phyloP scores from a whole-genome alignment of 1,140 invertebrate species.

The Venustaconcha ellipsiformis region DNA sequence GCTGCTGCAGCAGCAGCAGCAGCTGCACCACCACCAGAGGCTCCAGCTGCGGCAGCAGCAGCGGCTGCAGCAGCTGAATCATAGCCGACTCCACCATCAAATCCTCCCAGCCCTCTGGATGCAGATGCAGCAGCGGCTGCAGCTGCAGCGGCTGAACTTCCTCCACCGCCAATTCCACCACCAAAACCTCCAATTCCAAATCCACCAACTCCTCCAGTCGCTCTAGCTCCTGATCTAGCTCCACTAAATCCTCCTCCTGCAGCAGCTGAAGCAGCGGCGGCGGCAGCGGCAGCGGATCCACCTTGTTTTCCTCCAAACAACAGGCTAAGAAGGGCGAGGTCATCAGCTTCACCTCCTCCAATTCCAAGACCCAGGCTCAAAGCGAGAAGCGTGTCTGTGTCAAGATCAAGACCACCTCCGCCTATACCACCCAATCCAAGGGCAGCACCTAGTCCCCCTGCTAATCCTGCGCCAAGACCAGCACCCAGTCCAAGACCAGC shows the following conservation, averaged over 20 bases:
- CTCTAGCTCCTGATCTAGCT: not conserved
- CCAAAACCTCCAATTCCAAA: not conserved
- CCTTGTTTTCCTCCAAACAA: not conserved
- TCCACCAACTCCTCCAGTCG: constrained; percentile 2
- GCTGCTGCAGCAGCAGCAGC: too few relatives aligned
- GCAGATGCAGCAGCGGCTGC: not conserved
- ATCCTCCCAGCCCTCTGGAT: not conserved
- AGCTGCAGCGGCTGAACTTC: not conserved
- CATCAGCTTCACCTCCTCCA: constrained; percentile 5
- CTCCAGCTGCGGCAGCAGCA: not conserved
- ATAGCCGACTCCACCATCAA: not conserved
- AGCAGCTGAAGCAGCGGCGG: too few relatives aligned
- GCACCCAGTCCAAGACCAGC: not conserved
- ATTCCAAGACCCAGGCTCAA: not conserved
- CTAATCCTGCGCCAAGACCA: not conserved
- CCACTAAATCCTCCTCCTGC: too few relatives aligned
- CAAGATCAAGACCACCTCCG: not conserved
- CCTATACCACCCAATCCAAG: not conserved
- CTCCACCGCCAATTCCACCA: constrained; percentile 6
- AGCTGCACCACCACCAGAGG: too few relatives aligned
- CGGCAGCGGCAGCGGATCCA: too few relatives aligned
- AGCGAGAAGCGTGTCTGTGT: constrained; percentile 3
- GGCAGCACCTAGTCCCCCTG: constrained; percentile 1
- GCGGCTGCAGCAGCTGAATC: not conserved
- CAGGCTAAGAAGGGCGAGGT: not conserved